These are phyloP conservation scores for Melanerpes formicivorus DNA, from an alignment of 2,113 vertebrate species.

Conservation along the genomic window DNA sequence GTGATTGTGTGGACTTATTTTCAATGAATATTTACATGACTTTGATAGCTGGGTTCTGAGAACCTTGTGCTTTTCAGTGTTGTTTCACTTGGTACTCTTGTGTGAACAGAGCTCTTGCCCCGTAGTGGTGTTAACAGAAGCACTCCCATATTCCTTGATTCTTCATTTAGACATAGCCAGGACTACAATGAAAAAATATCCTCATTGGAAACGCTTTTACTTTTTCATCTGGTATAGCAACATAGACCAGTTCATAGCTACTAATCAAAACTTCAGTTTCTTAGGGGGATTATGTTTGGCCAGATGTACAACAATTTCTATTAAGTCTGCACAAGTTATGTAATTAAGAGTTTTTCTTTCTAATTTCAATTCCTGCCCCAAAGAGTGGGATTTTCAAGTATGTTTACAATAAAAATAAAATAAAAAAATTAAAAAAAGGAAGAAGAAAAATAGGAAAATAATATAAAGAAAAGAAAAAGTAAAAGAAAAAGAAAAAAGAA, in stretches of 20 bases:
- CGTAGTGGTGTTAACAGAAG: background rate
- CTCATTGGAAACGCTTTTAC: too few relatives aligned
- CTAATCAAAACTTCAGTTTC: background rate
- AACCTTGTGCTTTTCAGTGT: background rate
- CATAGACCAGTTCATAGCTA: background rate
- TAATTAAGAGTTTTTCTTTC: background rate
- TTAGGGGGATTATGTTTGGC: background rate
- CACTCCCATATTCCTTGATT: background rate
- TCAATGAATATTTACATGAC: background rate
- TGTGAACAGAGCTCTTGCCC: background rate
- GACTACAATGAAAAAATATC: background rate
- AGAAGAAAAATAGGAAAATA: too few relatives aligned
- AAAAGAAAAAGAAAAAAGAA: too few relatives aligned
- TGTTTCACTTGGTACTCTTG: background rate
- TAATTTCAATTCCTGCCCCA: background rate
- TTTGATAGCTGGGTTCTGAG: background rate
- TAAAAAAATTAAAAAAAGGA: background rate
- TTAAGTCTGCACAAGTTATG: background rate
- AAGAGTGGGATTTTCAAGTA: background rate
- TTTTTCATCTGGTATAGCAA: background rate
- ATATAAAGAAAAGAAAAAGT: too few relatives aligned
- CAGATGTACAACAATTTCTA: background rate
- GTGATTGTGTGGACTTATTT: background rate
- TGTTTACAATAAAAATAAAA: too few relatives aligned
- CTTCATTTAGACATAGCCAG: background rate